Conservation (phyloP, 2,888 invertebrate species). For the Bellardia pandia region DNA sequence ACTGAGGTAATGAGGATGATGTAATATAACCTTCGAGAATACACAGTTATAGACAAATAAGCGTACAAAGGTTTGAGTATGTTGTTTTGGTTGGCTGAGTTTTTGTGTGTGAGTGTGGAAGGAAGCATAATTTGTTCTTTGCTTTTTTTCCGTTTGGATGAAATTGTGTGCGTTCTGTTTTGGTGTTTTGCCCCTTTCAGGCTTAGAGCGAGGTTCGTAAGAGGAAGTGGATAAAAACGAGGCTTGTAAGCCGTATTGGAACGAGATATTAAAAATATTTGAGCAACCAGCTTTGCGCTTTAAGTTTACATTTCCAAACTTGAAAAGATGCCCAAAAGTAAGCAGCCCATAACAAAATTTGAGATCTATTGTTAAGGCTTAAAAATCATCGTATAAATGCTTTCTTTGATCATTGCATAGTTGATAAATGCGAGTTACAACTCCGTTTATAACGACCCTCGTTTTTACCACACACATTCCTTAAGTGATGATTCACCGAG, state of each 20-base stretch:
- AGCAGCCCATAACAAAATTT: too few relatives aligned
- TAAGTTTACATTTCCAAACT: too few relatives aligned
- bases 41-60: slow-evolving; percentile 42
- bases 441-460: neutral
- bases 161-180: slow-evolving; percentile 38
- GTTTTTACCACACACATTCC: slow-evolving; percentile 14
- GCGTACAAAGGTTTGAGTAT: slow-evolving; percentile 42
- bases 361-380: too few relatives aligned
- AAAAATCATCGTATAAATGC: too few relatives aligned
- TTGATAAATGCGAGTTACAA: too few relatives aligned
- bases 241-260: neutral
- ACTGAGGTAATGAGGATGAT: slow-evolving; percentile 57
- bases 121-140: slow-evolving; percentile 41
- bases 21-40: slow-evolving; percentile 64
- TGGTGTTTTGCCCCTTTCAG: neutral
- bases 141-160: slow-evolving; percentile 28
- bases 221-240: neutral
- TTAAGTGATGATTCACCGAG: slow-evolving; percentile 39
- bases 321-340: too few relatives aligned
- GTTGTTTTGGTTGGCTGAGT: slow-evolving; percentile 4
- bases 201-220: slow-evolving; percentile 19
- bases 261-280: neutral
- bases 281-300: neutral
- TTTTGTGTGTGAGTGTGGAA: slow-evolving; percentile 10
- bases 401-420: too few relatives aligned